Percentiles rank a stretch among this genome's conserved stretches.
phyloP scores from a whole-genome alignment of 1,140 invertebrate genomes.

The Dendrolimus punctatus region DNA sequence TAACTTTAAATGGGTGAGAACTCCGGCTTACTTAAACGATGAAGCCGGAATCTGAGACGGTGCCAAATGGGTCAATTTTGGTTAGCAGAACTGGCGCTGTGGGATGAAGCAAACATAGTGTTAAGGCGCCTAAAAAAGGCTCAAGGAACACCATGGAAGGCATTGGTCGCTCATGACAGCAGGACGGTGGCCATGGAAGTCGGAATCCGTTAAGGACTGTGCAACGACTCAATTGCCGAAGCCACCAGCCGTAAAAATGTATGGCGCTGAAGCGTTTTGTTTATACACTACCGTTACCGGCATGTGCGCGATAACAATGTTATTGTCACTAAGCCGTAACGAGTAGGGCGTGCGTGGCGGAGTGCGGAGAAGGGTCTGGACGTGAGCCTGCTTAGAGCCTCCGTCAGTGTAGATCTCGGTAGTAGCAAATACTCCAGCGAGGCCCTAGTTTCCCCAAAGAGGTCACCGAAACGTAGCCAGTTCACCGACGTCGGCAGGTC shows the following conservation, averaged over 20 bases:
- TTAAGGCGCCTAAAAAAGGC: conserved; percentile 78
- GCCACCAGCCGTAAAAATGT: conserved; percentile 93
- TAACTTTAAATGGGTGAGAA: conserved; percentile 92
- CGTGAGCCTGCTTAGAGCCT: no score
- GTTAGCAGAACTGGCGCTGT: conserved; percentile 94
- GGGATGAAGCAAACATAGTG: conserved; percentile 86
- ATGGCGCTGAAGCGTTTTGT: conserved; percentile 86
- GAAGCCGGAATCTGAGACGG: conserved; percentile 71
- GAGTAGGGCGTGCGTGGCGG: no score
- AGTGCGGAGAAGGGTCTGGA: no score
- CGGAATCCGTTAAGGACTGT: conserved; percentile 91
- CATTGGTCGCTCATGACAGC: conserved; percentile 89
- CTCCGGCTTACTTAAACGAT: conserved; percentile 78
- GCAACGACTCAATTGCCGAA: conserved; percentile 93
- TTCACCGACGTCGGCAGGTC: no score
- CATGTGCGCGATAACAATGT: conserved; percentile 28
- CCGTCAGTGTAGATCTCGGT: no score
- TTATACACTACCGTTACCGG: conserved; percentile 74
- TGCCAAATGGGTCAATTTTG: conserved; percentile 91
- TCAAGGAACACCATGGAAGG: conserved; percentile 84
- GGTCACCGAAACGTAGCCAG: no score
- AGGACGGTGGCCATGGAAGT: conserved; percentile 94
- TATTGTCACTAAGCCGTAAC: no score
- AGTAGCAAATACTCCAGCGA: no score
- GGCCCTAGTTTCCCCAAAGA: no score